Evolutionary conservation across 2,113 vertebrate species (phyloP).

Genomic region (Erythrolamprus reginae): DNA sequence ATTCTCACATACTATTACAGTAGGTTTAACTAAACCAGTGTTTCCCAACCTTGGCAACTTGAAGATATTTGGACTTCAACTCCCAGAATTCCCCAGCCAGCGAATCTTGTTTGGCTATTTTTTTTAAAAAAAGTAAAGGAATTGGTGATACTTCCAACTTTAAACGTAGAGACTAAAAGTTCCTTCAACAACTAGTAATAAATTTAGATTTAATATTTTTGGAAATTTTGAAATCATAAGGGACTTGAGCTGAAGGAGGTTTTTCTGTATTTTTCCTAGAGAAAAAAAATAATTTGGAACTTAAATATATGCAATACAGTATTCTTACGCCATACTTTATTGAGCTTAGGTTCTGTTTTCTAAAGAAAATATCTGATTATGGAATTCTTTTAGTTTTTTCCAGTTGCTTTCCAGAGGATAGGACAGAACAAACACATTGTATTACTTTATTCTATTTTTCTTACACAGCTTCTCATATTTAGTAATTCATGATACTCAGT

Average conservation of each 20-base stretch:
- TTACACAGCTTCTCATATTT: not conserved
- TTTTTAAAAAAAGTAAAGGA: not conserved
- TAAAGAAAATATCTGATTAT: not conserved
- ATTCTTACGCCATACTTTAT: not conserved
- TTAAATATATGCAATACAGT: not conserved
- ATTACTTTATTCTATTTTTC: not conserved
- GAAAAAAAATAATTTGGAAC: not conserved
- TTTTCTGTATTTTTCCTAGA: not conserved
- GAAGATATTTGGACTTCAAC: too few relatives aligned
- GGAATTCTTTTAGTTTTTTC: not conserved
- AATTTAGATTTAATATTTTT: not conserved
- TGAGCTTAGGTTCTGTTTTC: not conserved
- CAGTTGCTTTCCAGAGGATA: not conserved
- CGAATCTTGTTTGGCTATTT: not conserved
- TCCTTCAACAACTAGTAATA: not conserved
- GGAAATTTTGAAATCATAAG: not conserved
- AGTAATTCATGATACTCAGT: not conserved
- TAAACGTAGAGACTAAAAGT: not conserved
- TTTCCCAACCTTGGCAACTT: too few relatives aligned
- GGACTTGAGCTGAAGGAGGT: not conserved
- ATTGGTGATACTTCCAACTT: fast-evolving
- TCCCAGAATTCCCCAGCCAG: too few relatives aligned
- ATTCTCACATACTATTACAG: too few relatives aligned
- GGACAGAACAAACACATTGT: not conserved
- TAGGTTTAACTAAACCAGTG: not conserved